Evolutionary conservation across 2,888 invertebrate species (phyloP).

Genomic region (Drosophila cracens): DNA sequence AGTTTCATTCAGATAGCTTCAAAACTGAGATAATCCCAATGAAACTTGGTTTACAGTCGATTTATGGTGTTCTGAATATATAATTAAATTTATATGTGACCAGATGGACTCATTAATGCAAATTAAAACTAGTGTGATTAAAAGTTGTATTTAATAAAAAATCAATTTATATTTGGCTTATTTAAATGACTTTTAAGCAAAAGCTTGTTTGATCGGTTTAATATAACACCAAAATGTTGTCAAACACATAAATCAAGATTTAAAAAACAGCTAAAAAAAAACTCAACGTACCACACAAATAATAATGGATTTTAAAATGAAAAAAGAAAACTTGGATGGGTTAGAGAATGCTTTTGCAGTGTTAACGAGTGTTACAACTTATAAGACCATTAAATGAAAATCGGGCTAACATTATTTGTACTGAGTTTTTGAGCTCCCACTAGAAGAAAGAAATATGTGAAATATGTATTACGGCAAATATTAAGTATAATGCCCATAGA

Average conservation of each 20-base stretch:
- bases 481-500: background rate
- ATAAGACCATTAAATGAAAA: background rate
- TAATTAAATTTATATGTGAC: constrained; percentile 3
- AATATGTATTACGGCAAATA: background rate
- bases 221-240: background rate
- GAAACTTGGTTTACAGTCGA: background rate
- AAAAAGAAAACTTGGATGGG: background rate
- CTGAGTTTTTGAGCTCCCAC: constrained; percentile 4
- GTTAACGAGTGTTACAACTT: background rate
- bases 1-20: background rate
- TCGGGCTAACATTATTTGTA: constrained; percentile 17
- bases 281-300: background rate
- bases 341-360: background rate
- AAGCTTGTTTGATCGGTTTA: constrained; percentile 4
- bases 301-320: background rate
- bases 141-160: background rate
- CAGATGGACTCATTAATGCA: constrained; percentile 2
- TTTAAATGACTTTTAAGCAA: background rate
- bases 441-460: constrained; percentile 1
- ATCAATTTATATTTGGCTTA: background rate
- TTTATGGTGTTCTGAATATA: background rate
- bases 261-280: background rate
- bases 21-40: background rate
- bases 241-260: background rate
- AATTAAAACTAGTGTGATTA: background rate